phyloP scores from a whole-genome alignment of 2,113 vertebrate species.

The Cottus gobio region DNA sequence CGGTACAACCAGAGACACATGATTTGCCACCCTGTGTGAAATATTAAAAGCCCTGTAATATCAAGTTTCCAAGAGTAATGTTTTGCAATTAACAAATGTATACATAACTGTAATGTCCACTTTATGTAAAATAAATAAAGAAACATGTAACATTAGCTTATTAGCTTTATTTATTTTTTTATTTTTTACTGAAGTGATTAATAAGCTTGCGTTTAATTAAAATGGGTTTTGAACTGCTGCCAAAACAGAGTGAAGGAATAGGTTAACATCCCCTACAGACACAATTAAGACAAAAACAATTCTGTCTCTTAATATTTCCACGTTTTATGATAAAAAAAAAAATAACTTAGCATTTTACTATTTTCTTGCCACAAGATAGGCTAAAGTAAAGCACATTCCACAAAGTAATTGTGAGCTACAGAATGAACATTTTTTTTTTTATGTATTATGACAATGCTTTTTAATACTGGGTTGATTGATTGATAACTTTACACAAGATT shows the following conservation, averaged over 20 bases:
- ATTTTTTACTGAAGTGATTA: background rate
- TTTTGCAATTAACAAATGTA: background rate
- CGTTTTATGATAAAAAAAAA: background rate
- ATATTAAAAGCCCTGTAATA: background rate
- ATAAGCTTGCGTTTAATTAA: background rate
- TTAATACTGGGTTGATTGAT: conserved; percentile 25
- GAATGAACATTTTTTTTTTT: background rate
- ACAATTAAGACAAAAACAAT: background rate
- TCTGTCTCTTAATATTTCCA: background rate
- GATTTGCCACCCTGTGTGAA: background rate
- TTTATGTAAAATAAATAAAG: background rate
- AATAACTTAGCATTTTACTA: background rate
- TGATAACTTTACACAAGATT: background rate
- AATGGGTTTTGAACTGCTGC: conserved; percentile 1
- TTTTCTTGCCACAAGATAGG: background rate
- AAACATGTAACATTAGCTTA: background rate
- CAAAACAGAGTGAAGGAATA: background rate
- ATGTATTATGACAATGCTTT: background rate
- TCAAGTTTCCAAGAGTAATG: background rate
- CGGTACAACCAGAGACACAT: background rate
- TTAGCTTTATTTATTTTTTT: background rate
- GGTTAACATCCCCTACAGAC: background rate
- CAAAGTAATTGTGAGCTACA: background rate
- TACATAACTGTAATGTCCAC: background rate
- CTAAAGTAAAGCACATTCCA: conserved; percentile 8